Percentiles rank a stretch among this genome's conserved stretches.
phyloP scores from a whole-genome alignment of 2,113 vertebrate genomes.

The Rostratula benghalensis region DNA sequence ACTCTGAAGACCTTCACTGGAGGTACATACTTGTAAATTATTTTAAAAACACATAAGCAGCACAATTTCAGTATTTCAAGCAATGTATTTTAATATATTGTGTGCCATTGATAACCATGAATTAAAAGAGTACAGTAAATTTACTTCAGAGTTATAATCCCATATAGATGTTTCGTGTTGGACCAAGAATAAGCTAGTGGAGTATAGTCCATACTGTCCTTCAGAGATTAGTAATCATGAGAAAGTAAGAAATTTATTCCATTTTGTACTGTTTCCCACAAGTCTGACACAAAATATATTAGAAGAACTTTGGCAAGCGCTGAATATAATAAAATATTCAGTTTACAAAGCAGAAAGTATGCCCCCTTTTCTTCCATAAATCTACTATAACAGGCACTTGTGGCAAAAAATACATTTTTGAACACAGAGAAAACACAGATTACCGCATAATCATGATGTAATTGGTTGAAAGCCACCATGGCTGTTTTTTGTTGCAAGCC shows the following conservation, averaged over 20 bases:
- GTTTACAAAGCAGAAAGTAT: conserved; percentile 47
- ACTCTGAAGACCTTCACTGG: background rate
- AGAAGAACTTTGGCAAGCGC: conserved; percentile 33
- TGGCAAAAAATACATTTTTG: conserved; percentile 34
- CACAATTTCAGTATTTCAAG: background rate
- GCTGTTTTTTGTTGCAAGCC: conserved; percentile 41
- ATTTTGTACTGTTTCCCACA: conserved; percentile 34
- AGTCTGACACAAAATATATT: conserved; percentile 35
- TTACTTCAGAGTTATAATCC: background rate
- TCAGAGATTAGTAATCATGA: conserved; percentile 14
- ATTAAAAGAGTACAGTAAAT: background rate
- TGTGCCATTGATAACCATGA: background rate
- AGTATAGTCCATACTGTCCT: background rate
- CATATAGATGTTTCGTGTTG: background rate
- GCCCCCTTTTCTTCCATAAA: conserved; percentile 24
- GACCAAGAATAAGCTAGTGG: background rate
- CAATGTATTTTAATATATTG: background rate
- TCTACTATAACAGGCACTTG: conserved; percentile 31
- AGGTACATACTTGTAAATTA: background rate
- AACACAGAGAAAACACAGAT: conserved; percentile 54
- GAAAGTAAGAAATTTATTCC: conserved; percentile 28
- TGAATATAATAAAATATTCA: conserved; percentile 43
- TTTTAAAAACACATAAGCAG: background rate
- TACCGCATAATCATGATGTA: conserved; percentile 46
- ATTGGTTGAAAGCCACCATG: conserved; percentile 49